phyloP scores from a whole-genome alignment of 2,113 vertebrate species.

The Acanthisitta chloris region DNA sequence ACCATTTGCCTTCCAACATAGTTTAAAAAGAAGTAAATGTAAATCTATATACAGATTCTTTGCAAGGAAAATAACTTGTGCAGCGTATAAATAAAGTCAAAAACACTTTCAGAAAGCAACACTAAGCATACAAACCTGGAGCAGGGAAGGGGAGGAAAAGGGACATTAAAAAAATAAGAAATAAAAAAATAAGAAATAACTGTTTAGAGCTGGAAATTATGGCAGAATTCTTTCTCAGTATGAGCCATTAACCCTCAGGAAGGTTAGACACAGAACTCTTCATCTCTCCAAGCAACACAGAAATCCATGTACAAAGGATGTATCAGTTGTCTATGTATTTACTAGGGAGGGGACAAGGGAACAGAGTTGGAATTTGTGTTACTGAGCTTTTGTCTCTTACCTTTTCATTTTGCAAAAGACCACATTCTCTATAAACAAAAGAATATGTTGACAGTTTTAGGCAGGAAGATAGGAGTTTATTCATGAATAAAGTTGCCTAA shows the following conservation, averaged over 20 bases:
- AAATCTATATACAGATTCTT: neutral
- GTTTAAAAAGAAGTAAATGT: conserved; percentile 40
- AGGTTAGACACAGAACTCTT: conserved; percentile 64
- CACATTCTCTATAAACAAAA: conserved; percentile 99
- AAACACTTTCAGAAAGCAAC: conserved; percentile 27
- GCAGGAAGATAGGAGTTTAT: conserved; percentile 96
- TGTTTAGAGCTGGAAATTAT: conserved; percentile 36
- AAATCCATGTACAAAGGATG: conserved; percentile 76
- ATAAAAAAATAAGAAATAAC: conserved; percentile 62
- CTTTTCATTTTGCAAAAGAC: conserved; percentile 99
- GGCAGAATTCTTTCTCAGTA: conserved; percentile 40
- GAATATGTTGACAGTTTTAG: conserved; percentile 99
- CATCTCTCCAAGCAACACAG: conserved; percentile 76
- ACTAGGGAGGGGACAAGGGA: conserved; percentile 85
- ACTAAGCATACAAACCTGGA: conserved; percentile 73
- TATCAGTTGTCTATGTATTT: conserved; percentile 72
- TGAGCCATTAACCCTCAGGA: conserved; percentile 40
- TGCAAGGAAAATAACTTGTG: neutral
- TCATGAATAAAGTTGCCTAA: conserved; percentile 96
- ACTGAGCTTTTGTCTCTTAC: conserved; percentile 98
- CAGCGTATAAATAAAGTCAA: conserved; percentile 13
- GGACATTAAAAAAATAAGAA: conserved; percentile 51
- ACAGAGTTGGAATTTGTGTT: conserved; percentile 93
- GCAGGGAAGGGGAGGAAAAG: conserved; percentile 42
- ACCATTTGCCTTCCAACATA: conserved; percentile 46